Evolutionary conservation across 2,888 invertebrate species (phyloP).

Genomic region (Ctena decussata): DNA sequence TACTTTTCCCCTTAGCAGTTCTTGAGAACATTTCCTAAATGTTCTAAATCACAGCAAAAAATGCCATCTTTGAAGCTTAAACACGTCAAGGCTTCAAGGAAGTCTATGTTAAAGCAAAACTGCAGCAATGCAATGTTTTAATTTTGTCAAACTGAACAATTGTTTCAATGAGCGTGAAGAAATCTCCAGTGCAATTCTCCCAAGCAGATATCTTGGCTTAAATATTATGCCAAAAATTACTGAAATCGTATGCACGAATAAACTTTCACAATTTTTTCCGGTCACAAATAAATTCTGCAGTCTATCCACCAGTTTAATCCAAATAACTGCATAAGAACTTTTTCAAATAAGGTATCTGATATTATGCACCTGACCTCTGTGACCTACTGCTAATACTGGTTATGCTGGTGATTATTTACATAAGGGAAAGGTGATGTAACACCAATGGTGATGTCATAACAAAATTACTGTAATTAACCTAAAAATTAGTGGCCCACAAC

Average conservation of each 20-base stretch:
- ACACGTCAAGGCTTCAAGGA: neutral
- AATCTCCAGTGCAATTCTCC: neutral
- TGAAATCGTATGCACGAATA: neutral
- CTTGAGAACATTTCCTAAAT: neutral
- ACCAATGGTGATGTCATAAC: too few relatives aligned
- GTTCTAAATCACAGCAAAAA: neutral
- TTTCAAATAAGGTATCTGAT: neutral
- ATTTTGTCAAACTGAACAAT: too few relatives aligned
- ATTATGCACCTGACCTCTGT: neutral
- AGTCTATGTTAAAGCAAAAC: too few relatives aligned
- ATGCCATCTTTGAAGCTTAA: neutral
- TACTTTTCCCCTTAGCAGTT: conserved; percentile 1
- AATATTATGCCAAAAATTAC: neutral
- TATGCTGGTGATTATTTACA: neutral
- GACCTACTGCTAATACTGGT: conserved; percentile 1
- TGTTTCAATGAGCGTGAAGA: too few relatives aligned
- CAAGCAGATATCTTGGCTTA: neutral
- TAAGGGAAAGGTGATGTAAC: neutral
- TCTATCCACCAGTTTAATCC: neutral
- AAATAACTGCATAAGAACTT: neutral
- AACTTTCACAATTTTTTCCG: neutral
- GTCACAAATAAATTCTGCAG: neutral
- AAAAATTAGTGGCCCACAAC: too few relatives aligned
- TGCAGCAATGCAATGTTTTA: too few relatives aligned
- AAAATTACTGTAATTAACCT: too few relatives aligned